phyloP scores from a whole-genome alignment of 2,888 invertebrate genomes.

The Phalera bucephala region DNA sequence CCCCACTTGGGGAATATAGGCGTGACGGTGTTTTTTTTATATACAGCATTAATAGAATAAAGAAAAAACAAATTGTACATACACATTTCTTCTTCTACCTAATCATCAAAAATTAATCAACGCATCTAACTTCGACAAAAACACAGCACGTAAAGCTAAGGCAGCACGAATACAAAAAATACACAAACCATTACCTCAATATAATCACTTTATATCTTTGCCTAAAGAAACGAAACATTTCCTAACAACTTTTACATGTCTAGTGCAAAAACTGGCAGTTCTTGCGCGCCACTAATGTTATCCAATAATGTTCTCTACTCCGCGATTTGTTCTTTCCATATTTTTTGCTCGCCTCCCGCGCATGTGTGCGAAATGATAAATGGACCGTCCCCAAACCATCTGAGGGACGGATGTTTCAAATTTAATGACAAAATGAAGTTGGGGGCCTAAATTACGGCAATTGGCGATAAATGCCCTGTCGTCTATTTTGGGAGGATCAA shows the following conservation, averaged over 20 bases:
- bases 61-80: too few species aligned
- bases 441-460: slow-evolving; percentile 3
- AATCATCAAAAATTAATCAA: too few species aligned
- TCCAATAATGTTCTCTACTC: slow-evolving; percentile 28
- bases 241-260: slow-evolving; percentile 1
- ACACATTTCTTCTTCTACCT: too few species aligned
- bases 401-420: slow-evolving; percentile 51
- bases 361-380: slow-evolving; percentile 50
- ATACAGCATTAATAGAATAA: too few species aligned
- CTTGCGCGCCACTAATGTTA: slow-evolving; percentile 20
- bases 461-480: slow-evolving; percentile 5
- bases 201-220: background rate
- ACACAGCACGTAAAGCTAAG: too few species aligned
- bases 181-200: background rate
- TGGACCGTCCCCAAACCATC: slow-evolving; percentile 44
- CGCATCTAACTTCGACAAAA: too few species aligned
- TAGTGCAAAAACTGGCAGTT: slow-evolving; percentile 3
- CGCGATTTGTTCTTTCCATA: slow-evolving; percentile 31
- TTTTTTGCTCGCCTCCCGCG: slow-evolving; percentile 39
- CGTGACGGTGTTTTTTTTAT: too few species aligned
- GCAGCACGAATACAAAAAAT: too few species aligned
- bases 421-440: slow-evolving; percentile 43
- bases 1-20: too few species aligned
- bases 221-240: background rate
- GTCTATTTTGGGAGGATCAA: background rate